A percentile compares a stretch with the other conserved stretches of the same genome.
Evolutionary conservation across 2,888 invertebrate genomes (phyloP).

Genomic region (Scaptomyza polygonia): DNA sequence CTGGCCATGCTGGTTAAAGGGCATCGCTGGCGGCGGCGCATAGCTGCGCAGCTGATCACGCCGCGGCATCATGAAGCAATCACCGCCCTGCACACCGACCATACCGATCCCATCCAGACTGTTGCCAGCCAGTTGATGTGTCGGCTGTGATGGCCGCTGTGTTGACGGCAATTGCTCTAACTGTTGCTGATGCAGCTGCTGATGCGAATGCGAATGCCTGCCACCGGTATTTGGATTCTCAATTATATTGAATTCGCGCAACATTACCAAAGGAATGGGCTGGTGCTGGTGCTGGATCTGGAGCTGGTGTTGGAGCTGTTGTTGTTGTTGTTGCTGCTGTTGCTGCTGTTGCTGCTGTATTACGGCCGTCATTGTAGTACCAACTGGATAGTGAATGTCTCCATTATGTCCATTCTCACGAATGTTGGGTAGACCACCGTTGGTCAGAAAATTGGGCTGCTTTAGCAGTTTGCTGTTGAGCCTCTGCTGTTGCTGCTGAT

Average conservation of each 20-base stretch:
- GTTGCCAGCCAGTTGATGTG: constrained; percentile 33
- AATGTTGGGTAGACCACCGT: constrained; percentile 83
- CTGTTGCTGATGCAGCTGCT: constrained; percentile 24
- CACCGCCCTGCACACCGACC: constrained; percentile 61
- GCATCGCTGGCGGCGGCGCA: constrained; percentile 58
- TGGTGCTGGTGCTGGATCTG: constrained; percentile 58
- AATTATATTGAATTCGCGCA: constrained; percentile 84
- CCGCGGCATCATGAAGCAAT: constrained; percentile 66
- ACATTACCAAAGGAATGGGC: constrained; percentile 85
- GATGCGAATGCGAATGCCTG: constrained; percentile 65
- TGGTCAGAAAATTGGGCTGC: constrained; percentile 80
- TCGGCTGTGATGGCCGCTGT: constrained; percentile 23
- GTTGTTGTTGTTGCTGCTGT: constrained; percentile 56
- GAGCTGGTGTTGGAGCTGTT: constrained; percentile 52
- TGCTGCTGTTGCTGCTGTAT: constrained; percentile 48
- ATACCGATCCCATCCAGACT: constrained; percentile 28
- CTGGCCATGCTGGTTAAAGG: constrained; percentile 69
- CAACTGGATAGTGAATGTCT: constrained; percentile 38
- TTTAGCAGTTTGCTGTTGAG: constrained; percentile 82
- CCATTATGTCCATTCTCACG: constrained; percentile 80
- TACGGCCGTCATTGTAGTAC: constrained; percentile 22
- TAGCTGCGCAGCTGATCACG: constrained; percentile 63
- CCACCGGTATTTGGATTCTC: constrained; percentile 84
- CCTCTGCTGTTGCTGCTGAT: constrained; percentile 82
- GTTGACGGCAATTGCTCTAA: constrained; percentile 58